Conservation (phyloP, 2,113 vertebrate species). For the Rutilus rutilus region DNA sequence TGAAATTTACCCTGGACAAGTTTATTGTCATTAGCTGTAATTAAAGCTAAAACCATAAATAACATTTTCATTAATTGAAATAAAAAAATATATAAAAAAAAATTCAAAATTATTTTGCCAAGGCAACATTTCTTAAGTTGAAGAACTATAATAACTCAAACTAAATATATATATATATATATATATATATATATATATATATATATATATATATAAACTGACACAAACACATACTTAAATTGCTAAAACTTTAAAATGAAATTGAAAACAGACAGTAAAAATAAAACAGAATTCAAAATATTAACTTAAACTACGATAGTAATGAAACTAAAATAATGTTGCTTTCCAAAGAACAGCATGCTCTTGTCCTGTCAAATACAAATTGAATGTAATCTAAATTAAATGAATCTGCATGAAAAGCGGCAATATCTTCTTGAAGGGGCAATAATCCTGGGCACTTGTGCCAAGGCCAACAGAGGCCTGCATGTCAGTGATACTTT, state of each 20-base stretch:
- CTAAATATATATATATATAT: not conserved
- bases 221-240: too few species aligned
- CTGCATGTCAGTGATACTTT: conserved; percentile 87
- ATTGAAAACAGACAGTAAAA: not conserved
- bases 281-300: not conserved
- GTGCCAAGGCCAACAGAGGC: conserved; percentile 85
- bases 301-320: not conserved
- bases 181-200: too few species aligned
- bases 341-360: not conserved
- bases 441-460: conserved; percentile 67
- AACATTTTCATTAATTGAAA: too few species aligned
- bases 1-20: not conserved
- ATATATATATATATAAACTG: too few species aligned
- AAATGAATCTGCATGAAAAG: conserved; percentile 20
- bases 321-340: not conserved
- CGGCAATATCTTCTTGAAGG: conserved; percentile 55
- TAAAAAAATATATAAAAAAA: not conserved
- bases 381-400: conserved; percentile 1
- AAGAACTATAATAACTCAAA: not conserved
- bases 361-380: not conserved
- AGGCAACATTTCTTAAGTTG: not conserved
- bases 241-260: too few species aligned
- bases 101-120: not conserved
- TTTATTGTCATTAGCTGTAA: too few species aligned
- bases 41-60: too few species aligned